Conservation (phyloP, 92 coral and sea anemone species). For the Porites rus region DNA sequence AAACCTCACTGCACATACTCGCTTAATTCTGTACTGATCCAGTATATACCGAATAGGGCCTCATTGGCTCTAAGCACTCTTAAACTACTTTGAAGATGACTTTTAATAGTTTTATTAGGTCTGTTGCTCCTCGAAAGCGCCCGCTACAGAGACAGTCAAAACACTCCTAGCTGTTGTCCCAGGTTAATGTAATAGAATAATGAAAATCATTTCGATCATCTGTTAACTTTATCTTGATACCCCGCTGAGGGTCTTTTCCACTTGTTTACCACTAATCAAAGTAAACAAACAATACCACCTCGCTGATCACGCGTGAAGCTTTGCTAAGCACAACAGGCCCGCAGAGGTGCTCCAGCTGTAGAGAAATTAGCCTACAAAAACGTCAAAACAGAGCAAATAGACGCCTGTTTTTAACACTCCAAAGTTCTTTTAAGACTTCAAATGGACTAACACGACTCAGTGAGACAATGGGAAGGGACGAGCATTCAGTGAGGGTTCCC, state of each 20-base stretch:
- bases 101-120: too few species aligned
- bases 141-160: background rate
- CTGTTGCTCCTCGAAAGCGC: background rate
- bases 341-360: background rate
- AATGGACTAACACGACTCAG: background rate
- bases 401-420: background rate
- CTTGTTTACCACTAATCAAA: background rate
- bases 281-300: background rate
- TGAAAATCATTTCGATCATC: background rate
- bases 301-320: background rate
- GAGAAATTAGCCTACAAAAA: background rate
- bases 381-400: background rate
- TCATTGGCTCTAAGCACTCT: too few species aligned
- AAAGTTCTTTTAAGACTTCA: background rate
- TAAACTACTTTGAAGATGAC: background rate
- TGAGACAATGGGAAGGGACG: constrained; percentile 11
- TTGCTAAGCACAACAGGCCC: constrained; percentile 4
- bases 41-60: too few species aligned
- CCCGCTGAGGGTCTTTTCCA: background rate
- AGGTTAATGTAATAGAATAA: background rate
- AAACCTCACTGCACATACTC: too few species aligned
- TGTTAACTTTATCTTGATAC: background rate
- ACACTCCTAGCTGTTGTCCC: background rate
- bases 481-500: background rate
- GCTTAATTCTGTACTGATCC: too few species aligned